Evolutionary conservation across 1,140 invertebrate species (phyloP).

Genomic region (Charaxes varanes): DNA sequence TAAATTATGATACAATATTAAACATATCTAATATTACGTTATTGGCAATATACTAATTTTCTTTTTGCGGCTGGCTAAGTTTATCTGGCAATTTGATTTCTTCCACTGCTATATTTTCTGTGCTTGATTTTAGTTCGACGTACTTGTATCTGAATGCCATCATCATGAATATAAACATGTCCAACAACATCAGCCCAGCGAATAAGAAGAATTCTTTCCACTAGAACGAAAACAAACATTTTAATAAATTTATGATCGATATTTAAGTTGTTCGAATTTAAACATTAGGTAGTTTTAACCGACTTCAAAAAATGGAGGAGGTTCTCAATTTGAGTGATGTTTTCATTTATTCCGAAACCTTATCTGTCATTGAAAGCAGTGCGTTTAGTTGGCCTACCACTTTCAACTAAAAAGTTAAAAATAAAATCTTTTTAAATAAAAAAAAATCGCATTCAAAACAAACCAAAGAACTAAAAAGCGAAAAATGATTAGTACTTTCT

Average conservation of each 20-base stretch:
- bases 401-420: too few species aligned
- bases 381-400: too few species aligned
- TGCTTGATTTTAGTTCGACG: constrained; percentile 54
- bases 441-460: too few species aligned
- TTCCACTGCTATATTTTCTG: constrained; percentile 39
- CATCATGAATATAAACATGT: constrained; percentile 86
- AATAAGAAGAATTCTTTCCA: constrained; percentile 92
- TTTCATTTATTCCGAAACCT: too few species aligned
- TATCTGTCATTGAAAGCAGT: too few species aligned
- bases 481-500: too few species aligned
- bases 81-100: constrained; percentile 39
- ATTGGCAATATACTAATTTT: constrained; percentile 10
- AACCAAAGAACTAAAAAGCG: too few species aligned
- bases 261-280: too few species aligned
- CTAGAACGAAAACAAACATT: constrained; percentile 70
- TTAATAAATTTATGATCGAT: background rate
- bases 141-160: constrained; percentile 86
- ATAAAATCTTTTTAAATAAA: too few species aligned
- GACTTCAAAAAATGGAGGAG: background rate
- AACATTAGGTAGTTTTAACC: too few species aligned
- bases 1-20: constrained; percentile 5
- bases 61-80: constrained; percentile 10
- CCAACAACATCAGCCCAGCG: constrained; percentile 87
- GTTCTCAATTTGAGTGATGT: too few species aligned
- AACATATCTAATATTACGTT: constrained; percentile 3